Conservation (phyloP, 2,888 invertebrate species). For the Heterodera filipjevi region DNA sequence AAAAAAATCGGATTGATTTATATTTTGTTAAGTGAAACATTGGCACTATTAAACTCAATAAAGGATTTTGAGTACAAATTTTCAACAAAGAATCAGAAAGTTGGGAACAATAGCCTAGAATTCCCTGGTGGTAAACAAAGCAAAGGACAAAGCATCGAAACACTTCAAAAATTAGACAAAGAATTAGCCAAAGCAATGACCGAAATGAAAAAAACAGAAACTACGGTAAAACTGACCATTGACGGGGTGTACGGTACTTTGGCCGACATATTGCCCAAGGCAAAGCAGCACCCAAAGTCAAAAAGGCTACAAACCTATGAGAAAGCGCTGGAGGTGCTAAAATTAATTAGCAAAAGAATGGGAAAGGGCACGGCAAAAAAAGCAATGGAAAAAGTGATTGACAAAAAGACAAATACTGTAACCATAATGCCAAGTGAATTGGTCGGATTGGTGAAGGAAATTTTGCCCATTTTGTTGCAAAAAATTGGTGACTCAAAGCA, state of each 20-base stretch:
- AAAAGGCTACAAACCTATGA: neutral
- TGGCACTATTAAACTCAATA: too few species aligned
- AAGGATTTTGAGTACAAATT: too few species aligned
- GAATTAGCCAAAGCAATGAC: neutral
- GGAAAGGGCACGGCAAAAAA: neutral
- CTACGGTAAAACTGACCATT: neutral
- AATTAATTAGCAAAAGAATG: neutral
- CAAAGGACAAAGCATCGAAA: too few species aligned
- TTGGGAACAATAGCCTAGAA: too few species aligned
- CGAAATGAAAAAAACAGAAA: neutral
- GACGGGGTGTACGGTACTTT: neutral
- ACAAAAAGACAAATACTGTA: too few species aligned
- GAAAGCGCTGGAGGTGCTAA: neutral
- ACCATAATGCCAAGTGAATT: neutral
- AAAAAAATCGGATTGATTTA: too few species aligned
- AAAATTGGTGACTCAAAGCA: neutral
- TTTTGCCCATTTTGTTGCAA: neutral
- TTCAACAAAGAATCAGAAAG: too few species aligned
- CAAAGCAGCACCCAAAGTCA: neutral
- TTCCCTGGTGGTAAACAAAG: too few species aligned
- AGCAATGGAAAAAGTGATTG: neutral
- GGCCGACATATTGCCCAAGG: neutral
- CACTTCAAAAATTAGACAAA: neutral
- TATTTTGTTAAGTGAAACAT: too few species aligned
- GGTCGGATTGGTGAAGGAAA: neutral